Percentiles rank a stretch among this genome's conserved stretches.
Conservation (phyloP, 92 coral and sea anemone genomes). For the Phenganax subtilis region DNA sequence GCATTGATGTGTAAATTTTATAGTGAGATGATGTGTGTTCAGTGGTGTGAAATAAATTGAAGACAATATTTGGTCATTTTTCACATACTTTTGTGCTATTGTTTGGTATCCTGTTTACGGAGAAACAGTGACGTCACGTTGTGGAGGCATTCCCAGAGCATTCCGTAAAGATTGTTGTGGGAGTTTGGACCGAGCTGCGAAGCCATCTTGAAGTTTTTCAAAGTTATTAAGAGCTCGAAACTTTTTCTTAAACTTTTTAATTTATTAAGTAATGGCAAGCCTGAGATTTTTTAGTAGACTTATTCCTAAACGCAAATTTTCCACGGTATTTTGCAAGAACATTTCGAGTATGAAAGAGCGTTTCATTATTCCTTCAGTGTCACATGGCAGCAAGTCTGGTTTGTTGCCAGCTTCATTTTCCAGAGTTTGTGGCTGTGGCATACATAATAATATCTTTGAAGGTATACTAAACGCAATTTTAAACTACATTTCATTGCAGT, state of each 20-base stretch:
- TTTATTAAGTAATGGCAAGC: conserved; percentile 10
- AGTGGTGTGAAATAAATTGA: neutral
- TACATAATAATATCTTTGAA: conserved; percentile 70
- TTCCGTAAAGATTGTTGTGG: no score
- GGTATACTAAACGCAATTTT: conserved; percentile 43
- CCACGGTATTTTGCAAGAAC: conserved; percentile 10
- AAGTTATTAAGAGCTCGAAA: neutral
- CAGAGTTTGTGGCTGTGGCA: conserved; percentile 72
- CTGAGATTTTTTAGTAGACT: neutral
- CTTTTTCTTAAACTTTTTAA: neutral
- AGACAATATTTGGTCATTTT: neutral
- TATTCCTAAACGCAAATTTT: neutral
- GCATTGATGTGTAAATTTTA: conserved; percentile 17
- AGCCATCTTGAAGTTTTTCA: neutral
- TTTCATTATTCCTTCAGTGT: neutral
- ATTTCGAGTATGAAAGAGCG: neutral
- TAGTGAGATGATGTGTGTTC: neutral
- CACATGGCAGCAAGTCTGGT: conserved; percentile 9
- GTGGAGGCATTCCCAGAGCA: no score
- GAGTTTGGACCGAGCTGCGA: neutral
- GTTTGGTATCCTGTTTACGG: no score
- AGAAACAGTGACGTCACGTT: no score
- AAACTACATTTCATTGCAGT: neutral
- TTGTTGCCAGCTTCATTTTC: conserved; percentile 57
- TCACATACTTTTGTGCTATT: no score